Conservation (phyloP, 2,888 invertebrate genomes). For the Smittia aterrima region DNA sequence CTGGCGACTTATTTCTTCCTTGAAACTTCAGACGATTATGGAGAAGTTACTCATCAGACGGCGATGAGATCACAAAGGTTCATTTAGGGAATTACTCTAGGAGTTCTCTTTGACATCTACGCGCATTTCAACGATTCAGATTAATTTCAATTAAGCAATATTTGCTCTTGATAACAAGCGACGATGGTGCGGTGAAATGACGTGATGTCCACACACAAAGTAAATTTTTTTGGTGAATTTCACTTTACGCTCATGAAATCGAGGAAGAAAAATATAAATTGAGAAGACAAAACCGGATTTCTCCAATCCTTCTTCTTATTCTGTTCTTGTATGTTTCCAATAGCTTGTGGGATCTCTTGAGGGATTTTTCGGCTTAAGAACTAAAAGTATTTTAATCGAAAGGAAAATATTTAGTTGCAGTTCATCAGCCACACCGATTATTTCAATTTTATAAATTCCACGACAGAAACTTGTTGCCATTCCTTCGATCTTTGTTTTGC, state of each 20-base stretch:
- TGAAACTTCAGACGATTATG: neutral
- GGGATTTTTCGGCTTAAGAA: neutral
- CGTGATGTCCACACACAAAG: neutral
- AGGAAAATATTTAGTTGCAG: too few relatives aligned
- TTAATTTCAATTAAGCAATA: slow-evolving; percentile 5
- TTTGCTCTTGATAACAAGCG: neutral
- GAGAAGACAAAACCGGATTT: slow-evolving; percentile 12
- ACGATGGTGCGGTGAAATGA: neutral
- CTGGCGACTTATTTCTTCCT: neutral
- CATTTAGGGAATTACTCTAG: too few relatives aligned
- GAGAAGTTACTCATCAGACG: neutral
- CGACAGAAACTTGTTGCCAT: neutral
- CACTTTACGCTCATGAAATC: slow-evolving; percentile 12
- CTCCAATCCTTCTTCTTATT: neutral
- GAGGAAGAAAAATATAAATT: neutral
- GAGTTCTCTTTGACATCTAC: too few relatives aligned
- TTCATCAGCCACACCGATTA: too few relatives aligned
- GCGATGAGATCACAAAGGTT: slow-evolving; percentile 8
- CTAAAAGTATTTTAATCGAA: too few relatives aligned
- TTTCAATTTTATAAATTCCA: too few relatives aligned
- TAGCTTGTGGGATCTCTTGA: neutral
- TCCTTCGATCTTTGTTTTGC: neutral
- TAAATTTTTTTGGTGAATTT: neutral
- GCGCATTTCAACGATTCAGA: too few relatives aligned
- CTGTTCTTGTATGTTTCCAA: neutral